These are phyloP conservation scores for Microhierax caerulescens DNA, from an alignment of 2,797 vertebrate genomes.

Conservation along the genomic window DNA sequence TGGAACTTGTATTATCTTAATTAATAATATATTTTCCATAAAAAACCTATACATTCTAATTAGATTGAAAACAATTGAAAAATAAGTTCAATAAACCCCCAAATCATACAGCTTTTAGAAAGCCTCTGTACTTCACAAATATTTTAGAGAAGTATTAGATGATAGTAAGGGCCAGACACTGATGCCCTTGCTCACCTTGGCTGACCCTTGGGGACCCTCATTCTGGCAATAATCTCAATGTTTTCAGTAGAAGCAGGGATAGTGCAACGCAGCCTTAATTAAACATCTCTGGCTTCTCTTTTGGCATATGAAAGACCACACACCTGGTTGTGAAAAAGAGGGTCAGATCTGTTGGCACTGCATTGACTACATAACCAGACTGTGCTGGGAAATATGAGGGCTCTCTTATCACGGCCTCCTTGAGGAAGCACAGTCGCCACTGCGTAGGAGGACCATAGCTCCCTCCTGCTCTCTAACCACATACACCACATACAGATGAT, in stretches of 20 bases:
- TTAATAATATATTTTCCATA: neutral
- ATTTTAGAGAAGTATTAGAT: neutral
- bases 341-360: neutral
- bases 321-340: neutral
- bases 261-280: neutral
- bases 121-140: neutral
- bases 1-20: neutral
- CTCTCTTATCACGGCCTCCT: neutral
- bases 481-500: rapidly evolving
- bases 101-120: neutral
- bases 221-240: neutral
- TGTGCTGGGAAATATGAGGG: neutral
- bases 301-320: neutral
- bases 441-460: neutral
- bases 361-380: neutral
- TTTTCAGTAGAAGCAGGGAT: neutral
- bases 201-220: neutral
- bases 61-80: neutral
- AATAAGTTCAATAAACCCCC: neutral
- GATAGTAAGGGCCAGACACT: neutral
- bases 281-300: neutral
- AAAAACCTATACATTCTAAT: neutral
- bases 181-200: neutral
- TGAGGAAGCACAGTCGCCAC: neutral
- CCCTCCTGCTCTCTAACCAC: neutral